A percentile compares a stretch with the other conserved stretches of the same genome.
Evolutionary conservation across 2,113 vertebrate species (phyloP).

Genomic region (Microtus oregoni): DNA sequence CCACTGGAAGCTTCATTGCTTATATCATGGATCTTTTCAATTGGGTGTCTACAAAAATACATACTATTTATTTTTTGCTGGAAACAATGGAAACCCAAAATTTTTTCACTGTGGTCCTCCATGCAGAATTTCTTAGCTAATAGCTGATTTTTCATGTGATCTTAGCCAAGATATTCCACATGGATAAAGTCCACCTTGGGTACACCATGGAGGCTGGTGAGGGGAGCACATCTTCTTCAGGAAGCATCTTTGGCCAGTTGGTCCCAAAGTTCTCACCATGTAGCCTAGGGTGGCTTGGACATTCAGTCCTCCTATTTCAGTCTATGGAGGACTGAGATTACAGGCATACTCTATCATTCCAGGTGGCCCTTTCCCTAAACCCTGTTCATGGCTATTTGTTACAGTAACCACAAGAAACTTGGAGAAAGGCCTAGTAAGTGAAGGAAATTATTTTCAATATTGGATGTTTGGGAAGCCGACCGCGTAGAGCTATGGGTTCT

Average conservation of each 20-base stretch:
- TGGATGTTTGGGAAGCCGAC: background rate
- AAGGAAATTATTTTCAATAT: conserved; percentile 13
- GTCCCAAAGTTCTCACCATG: background rate
- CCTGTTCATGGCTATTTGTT: background rate
- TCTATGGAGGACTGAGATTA: too few species aligned
- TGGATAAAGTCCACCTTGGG: background rate
- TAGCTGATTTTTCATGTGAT: background rate
- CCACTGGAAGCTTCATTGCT: background rate
- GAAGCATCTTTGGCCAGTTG: background rate
- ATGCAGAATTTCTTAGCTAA: background rate
- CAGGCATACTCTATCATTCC: background rate
- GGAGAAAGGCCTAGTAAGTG: background rate
- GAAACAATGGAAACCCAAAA: background rate
- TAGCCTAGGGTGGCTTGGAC: too few species aligned
- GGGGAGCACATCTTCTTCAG: background rate
- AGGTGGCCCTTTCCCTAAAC: background rate
- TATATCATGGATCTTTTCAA: background rate
- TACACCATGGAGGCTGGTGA: background rate
- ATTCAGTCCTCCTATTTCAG: background rate
- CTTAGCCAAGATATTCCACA: background rate
- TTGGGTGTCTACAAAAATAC: background rate
- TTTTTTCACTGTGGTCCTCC: background rate
- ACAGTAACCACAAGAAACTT: background rate
- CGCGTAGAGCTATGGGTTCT: background rate
- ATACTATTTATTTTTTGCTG: background rate